These are phyloP conservation scores for Sycophaga agraensis DNA, from an alignment of 1,140 invertebrate genomes.

Conservation along the genomic window DNA sequence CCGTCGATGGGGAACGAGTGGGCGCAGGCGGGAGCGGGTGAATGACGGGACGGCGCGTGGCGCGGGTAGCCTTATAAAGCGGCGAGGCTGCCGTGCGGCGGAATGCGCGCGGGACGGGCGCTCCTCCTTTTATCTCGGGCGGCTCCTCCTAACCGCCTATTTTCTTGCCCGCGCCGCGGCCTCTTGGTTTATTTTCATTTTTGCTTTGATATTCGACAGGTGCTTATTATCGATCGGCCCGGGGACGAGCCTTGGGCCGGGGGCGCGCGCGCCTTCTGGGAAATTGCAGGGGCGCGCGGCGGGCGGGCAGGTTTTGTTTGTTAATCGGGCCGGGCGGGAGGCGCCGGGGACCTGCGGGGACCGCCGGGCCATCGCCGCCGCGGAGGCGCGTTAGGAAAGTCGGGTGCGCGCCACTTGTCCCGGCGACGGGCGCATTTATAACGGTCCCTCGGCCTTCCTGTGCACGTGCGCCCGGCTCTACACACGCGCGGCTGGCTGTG, in stretches of 20 bases:
- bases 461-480: neutral
- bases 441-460: conserved; percentile 25
- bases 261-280: too few relatives aligned
- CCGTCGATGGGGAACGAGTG: neutral
- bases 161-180: too few relatives aligned
- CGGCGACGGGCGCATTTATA: conserved; percentile 12
- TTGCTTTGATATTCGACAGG: neutral
- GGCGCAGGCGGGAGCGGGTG: neutral
- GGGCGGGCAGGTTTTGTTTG: too few relatives aligned
- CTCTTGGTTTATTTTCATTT: neutral
- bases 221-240: too few relatives aligned
- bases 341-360: too few relatives aligned
- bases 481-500: neutral
- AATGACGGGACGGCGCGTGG: conserved; percentile 32
- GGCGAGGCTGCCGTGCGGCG: conserved; percentile 35
- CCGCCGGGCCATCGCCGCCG: neutral
- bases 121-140: neutral
- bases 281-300: too few relatives aligned
- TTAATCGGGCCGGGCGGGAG: too few relatives aligned
- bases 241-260: too few relatives aligned
- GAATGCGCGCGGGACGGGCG: conserved; percentile 32
- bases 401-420: conserved; percentile 15
- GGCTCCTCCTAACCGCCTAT: neutral
- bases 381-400: conserved; percentile 6
- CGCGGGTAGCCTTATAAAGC: conserved; percentile 37